Conservation (phyloP, 2,888 invertebrate genomes). For the Euclidia mi region DNA sequence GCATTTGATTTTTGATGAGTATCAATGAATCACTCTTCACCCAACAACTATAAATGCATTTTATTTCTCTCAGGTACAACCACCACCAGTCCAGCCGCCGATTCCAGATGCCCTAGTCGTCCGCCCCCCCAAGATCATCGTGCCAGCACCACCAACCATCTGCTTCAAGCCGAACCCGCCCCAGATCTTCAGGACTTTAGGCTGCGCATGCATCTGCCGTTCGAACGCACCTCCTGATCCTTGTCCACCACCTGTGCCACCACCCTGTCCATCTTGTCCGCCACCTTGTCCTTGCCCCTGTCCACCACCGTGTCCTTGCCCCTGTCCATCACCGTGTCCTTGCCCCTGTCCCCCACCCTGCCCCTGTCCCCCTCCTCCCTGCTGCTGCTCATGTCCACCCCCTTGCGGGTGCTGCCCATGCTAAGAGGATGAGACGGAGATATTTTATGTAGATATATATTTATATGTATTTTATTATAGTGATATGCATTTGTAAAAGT, state of each 20-base stretch:
- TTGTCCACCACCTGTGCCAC: conserved; percentile 5
- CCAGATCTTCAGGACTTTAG: conserved; percentile 64
- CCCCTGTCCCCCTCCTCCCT: conserved; percentile 16
- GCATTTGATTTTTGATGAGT: too few species aligned
- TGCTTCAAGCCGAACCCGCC: conserved; percentile 75
- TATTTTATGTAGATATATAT: conserved; percentile 41
- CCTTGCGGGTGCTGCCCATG: not conserved
- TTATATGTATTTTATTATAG: conserved; percentile 34
- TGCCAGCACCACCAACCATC: conserved; percentile 74
- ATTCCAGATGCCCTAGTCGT: conserved; percentile 65
- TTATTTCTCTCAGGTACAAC: conserved; percentile 68
- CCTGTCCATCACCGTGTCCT: conserved; percentile 15
- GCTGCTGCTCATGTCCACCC: conserved; percentile 27
- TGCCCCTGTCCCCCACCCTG: conserved; percentile 9
- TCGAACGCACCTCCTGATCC: conserved; percentile 2
- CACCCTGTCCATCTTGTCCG: conserved; percentile 21
- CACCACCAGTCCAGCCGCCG: conserved; percentile 65
- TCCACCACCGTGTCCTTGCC: conserved; percentile 19
- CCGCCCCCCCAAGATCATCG: conserved; percentile 71
- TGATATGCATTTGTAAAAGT: conserved; percentile 73
- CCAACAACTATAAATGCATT: not conserved
- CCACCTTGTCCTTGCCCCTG: conserved; percentile 11
- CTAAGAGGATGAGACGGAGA: not conserved
- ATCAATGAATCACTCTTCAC: not conserved
- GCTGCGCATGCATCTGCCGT: conserved; percentile 57